Conservation (phyloP, 2,113 vertebrate species). For the Sorex araneus region DNA sequence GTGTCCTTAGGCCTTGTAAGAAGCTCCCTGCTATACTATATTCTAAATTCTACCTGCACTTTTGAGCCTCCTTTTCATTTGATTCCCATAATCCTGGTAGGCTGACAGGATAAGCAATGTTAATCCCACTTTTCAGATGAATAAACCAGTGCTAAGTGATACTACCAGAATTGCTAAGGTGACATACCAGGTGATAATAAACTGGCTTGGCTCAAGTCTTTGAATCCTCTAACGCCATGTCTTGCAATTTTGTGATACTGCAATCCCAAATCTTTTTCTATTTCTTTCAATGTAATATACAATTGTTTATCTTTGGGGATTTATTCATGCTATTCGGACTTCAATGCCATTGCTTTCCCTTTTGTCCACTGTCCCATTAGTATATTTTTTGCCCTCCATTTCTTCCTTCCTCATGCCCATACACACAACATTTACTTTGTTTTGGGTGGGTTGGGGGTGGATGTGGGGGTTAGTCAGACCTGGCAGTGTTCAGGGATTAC, state of each 20-base stretch:
- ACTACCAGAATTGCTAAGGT: not conserved
- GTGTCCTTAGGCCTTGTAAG: not conserved
- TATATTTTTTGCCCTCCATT: not conserved
- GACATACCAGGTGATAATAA: constrained; percentile 2
- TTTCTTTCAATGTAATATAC: not conserved
- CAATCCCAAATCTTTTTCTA: not conserved
- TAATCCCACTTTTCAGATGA: constrained; percentile 46
- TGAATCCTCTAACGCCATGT: not conserved
- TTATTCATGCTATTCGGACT: not conserved
- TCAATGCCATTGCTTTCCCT: not conserved
- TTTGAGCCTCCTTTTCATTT: constrained; percentile 26
- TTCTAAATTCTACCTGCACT: not conserved
- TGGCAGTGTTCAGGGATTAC: too few relatives aligned
- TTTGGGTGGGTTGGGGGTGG: too few relatives aligned
- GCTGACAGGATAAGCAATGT: not conserved
- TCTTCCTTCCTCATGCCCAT: not conserved
- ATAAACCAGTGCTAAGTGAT: constrained; percentile 29
- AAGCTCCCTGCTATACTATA: not conserved
- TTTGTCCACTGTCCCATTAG: not conserved
- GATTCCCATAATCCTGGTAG: not conserved
- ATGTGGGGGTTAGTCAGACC: too few relatives aligned
- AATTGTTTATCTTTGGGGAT: not conserved
- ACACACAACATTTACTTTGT: not conserved
- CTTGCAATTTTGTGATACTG: not conserved
- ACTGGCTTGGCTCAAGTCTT: constrained; percentile 6